phyloP scores from a whole-genome alignment of 2,113 vertebrate genomes.

The Ctenomys sociabilis region DNA sequence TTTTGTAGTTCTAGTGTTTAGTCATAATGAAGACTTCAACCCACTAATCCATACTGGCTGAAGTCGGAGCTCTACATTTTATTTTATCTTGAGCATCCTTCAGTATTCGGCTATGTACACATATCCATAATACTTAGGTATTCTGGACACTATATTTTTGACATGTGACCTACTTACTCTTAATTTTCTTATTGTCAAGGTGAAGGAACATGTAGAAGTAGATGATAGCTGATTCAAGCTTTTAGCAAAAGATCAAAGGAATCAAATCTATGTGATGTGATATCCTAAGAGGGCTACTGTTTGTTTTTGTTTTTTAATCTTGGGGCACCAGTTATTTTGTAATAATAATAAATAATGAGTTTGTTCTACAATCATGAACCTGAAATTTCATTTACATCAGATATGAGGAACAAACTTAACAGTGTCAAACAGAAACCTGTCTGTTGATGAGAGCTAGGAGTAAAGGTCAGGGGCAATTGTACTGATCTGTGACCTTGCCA shows the following conservation, averaged over 20 bases:
- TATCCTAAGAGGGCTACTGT: neutral
- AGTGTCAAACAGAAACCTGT: neutral
- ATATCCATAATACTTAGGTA: neutral
- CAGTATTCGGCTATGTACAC: neutral
- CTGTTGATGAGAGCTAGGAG: neutral
- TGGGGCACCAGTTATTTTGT: neutral
- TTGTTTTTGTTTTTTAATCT: slow-evolving; percentile 7
- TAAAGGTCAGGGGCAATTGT: neutral
- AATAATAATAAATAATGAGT: neutral
- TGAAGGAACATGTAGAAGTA: neutral
- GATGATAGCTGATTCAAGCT: neutral
- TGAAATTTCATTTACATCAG: neutral
- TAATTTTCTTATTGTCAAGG: neutral
- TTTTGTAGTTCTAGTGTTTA: neutral
- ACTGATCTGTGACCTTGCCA: neutral
- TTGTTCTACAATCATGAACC: neutral
- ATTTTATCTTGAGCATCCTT: neutral
- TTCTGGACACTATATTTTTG: neutral
- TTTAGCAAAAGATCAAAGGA: slow-evolving; percentile 3
- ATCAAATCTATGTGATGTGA: neutral
- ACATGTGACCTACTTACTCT: neutral
- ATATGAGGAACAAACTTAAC: neutral
- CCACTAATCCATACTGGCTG: neutral
- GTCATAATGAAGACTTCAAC: neutral
- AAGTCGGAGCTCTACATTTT: neutral